Evolutionary conservation across 1,140 invertebrate species (phyloP).

Genomic region (Elysia chlorotica): DNA sequence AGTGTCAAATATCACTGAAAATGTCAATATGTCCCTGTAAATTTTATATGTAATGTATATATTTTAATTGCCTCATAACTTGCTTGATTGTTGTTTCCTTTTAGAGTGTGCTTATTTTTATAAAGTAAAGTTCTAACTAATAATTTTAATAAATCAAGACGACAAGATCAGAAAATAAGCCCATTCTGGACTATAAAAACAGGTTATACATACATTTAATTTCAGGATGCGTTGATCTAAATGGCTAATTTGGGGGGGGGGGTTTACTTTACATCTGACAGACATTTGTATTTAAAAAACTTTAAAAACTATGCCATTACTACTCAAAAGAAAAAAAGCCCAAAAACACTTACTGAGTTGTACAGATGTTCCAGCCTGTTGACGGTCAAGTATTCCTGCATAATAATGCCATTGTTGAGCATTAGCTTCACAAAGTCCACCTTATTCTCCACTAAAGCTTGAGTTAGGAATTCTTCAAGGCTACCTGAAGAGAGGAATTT

Average conservation of each 20-base stretch:
- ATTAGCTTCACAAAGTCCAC: slow-evolving; percentile 96
- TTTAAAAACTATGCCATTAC: neutral
- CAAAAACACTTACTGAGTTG: slow-evolving; percentile 60
- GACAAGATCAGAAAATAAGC: neutral
- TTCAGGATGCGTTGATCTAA: neutral
- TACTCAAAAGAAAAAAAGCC: neutral
- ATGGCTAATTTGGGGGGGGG: neutral
- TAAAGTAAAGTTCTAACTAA: neutral
- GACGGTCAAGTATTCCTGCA: slow-evolving; percentile 94
- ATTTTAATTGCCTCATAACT: too few species aligned
- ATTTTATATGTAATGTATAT: too few species aligned
- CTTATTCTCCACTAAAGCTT: slow-evolving; percentile 90
- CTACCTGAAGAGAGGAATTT: slow-evolving; percentile 68
- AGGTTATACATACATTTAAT: neutral
- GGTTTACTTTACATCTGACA: neutral
- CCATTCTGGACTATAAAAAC: neutral
- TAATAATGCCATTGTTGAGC: slow-evolving; percentile 93
- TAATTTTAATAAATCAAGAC: neutral
- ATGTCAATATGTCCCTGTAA: too few species aligned
- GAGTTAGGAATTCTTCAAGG: slow-evolving; percentile 93
- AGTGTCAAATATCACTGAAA: too few species aligned
- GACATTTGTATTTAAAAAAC: neutral
- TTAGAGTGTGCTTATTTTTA: neutral
- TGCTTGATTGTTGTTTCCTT: too few species aligned
- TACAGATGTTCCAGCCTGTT: slow-evolving; percentile 89